phyloP scores from a whole-genome alignment of 1,140 invertebrate species.

The Manduca sexta region DNA sequence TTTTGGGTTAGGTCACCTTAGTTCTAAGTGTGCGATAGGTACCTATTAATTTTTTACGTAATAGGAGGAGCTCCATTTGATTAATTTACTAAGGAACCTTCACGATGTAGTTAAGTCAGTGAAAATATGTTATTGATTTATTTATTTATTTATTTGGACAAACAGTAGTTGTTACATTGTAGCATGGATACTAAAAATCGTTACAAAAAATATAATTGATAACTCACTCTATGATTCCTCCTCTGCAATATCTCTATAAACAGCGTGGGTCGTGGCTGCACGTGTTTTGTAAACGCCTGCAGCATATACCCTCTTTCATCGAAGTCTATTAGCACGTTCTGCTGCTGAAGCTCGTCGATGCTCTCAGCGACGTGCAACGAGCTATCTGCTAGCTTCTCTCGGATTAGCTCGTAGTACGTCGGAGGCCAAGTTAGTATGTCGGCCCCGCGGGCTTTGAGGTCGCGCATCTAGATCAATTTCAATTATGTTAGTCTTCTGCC shows the following conservation, averaged over 20 bases:
- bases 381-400: slow-evolving; percentile 83
- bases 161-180: too few species aligned
- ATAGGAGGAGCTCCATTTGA: too few species aligned
- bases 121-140: too few species aligned
- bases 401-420: slow-evolving; percentile 92
- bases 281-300: slow-evolving; percentile 98
- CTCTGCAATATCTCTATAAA: slow-evolving; percentile 99
- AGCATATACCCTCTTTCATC: slow-evolving; percentile 98
- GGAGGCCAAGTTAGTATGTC: slow-evolving; percentile 93
- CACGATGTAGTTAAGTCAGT: too few species aligned
- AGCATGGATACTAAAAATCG: too few species aligned
- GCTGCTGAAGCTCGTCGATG: slow-evolving; percentile 85
- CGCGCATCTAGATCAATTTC: slow-evolving; percentile 77
- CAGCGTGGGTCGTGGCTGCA: slow-evolving; percentile 97
- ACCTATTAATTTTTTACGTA: too few species aligned
- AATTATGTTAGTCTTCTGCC: too few species aligned
- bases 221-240: slow-evolving; percentile 93
- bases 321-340: slow-evolving; percentile 97
- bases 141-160: too few species aligned
- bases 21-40: too few species aligned
- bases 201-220: neutral
- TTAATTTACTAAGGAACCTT: too few species aligned
- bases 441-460: slow-evolving; percentile 87
- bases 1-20: too few species aligned
- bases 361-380: slow-evolving; percentile 90